phyloP scores from a whole-genome alignment of 2,797 vertebrate species.

The Poeciliopsis infans region DNA sequence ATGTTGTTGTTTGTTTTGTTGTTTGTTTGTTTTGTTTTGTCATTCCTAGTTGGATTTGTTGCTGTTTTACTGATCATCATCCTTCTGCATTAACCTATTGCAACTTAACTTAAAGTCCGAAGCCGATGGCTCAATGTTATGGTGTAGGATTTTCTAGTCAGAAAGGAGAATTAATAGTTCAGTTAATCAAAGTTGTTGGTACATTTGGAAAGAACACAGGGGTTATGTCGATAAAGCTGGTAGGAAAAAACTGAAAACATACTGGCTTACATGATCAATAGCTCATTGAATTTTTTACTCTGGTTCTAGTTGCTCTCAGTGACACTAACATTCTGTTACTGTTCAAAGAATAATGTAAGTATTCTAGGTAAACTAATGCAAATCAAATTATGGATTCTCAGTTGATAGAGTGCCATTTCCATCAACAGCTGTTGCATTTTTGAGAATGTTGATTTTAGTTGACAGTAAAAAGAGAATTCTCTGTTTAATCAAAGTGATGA shows the following conservation, averaged over 20 bases:
- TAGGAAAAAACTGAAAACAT: neutral
- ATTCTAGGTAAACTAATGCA: neutral
- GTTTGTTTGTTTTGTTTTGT: too few species aligned
- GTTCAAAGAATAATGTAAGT: neutral
- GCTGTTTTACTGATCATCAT: neutral
- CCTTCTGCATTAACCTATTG: neutral
- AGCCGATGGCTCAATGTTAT: neutral
- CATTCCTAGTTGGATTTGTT: neutral
- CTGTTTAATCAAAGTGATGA: neutral
- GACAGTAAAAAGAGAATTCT: neutral
- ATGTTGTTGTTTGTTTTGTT: too few species aligned
- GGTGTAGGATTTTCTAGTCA: neutral
- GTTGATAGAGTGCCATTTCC: neutral
- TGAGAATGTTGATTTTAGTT: neutral
- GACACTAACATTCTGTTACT: neutral
- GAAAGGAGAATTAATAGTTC: neutral
- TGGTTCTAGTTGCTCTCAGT: neutral
- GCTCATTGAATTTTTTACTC: neutral
- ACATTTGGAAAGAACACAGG: neutral
- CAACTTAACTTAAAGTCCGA: neutral
- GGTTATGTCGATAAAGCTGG: neutral
- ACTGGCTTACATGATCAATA: neutral
- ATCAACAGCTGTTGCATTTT: neutral
- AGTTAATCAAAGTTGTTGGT: neutral
- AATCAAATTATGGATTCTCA: neutral